phyloP scores from a whole-genome alignment of 2,888 invertebrate species.

The Ecliptopera silaceata region DNA sequence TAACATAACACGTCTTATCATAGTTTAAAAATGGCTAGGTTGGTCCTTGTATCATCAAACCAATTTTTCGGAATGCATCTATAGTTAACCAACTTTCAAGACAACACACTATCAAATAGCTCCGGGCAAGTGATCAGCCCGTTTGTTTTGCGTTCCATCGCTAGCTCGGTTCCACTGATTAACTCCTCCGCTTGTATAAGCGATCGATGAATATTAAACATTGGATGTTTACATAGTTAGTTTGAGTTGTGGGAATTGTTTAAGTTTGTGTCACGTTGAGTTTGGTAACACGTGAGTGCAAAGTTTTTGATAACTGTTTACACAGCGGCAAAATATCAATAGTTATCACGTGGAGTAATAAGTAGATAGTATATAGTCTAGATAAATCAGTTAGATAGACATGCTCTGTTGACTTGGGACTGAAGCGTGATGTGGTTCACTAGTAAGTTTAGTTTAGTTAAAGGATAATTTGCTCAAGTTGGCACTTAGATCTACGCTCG shows the following conservation, averaged over 20 bases:
- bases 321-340: background rate
- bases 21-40: no score
- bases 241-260: slow-evolving; percentile 22
- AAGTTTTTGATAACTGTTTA: slow-evolving; percentile 17
- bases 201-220: slow-evolving; percentile 51
- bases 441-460: no score
- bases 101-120: slow-evolving; percentile 33
- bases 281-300: slow-evolving; percentile 12
- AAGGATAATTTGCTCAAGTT: no score
- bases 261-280: slow-evolving; percentile 19
- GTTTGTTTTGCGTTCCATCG: slow-evolving; percentile 49
- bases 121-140: slow-evolving; percentile 50
- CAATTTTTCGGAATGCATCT: no score
- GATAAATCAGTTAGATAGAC: no score
- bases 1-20: no score
- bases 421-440: no score
- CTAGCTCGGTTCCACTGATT: slow-evolving; percentile 48
- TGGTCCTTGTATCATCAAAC: no score
- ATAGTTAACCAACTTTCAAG: slow-evolving; percentile 1
- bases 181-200: slow-evolving; percentile 53
- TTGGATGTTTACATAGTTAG: slow-evolving; percentile 37
- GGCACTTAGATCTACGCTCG: no score
- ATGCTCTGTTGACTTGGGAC: no score
- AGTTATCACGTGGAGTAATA: background rate
- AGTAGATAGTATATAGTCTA: no score